Percentiles rank a stretch among this genome's conserved stretches.
phyloP scores from a whole-genome alignment of 2,797 vertebrate species.

The Phylloscopus collybita region DNA sequence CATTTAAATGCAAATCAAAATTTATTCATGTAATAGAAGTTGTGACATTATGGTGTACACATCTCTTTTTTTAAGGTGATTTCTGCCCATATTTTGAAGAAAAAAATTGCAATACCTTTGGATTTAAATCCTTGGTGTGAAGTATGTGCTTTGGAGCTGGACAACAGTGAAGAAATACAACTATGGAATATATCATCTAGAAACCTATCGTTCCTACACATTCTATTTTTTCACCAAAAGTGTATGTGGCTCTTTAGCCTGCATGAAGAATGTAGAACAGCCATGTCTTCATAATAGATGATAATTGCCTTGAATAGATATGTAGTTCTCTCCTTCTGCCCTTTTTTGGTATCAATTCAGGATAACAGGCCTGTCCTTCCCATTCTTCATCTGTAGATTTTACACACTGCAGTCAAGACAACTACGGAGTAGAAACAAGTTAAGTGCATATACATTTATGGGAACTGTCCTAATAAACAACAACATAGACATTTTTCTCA shows the following conservation, averaged over 20 bases:
- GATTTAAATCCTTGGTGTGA: not conserved
- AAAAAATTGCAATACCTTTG: not conserved
- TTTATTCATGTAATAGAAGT: constrained; percentile 1
- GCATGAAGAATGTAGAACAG: not conserved
- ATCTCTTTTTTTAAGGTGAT: not conserved
- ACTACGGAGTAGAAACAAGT: not conserved
- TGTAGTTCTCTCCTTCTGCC: not conserved
- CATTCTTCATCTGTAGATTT: not conserved
- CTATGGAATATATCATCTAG: not conserved
- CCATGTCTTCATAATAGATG: not conserved
- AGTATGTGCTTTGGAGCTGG: not conserved
- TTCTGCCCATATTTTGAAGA: not conserved
- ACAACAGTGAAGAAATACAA: not conserved
- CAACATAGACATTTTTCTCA: not conserved
- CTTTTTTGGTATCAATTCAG: not conserved
- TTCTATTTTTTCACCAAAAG: not conserved
- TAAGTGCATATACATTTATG: not conserved
- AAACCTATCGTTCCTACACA: not conserved
- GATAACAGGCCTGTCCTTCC: not conserved
- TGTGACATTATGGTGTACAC: not conserved
- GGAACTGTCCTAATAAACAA: not conserved
- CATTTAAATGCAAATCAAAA: constrained; percentile 19
- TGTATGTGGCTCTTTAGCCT: not conserved
- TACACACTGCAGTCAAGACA: not conserved
- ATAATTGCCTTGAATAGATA: constrained; percentile 1